Conservation (phyloP, 2,113 vertebrate genomes). For the Laterallus jamaicensis region DNA sequence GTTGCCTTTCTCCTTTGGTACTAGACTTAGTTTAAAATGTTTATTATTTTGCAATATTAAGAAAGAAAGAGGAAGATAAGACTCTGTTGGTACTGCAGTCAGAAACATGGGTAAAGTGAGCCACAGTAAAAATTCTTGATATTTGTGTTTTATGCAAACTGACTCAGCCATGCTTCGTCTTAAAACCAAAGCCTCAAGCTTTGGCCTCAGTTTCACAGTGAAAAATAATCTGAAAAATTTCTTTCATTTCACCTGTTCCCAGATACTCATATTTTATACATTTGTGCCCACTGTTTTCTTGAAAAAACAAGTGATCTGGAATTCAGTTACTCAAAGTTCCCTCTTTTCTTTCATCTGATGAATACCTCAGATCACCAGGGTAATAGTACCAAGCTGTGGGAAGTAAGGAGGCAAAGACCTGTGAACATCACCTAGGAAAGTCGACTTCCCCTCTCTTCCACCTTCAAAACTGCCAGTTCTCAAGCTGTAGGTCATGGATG, state of each 20-base stretch:
- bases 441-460: background rate
- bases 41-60: background rate
- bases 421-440: background rate
- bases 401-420: background rate
- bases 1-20: background rate
- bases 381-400: background rate
- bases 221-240: background rate
- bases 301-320: slow-evolving; percentile 15
- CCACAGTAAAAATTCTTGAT: background rate
- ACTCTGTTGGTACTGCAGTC: background rate
- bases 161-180: background rate
- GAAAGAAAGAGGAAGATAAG: background rate
- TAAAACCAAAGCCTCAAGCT: background rate
- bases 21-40: background rate
- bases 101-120: background rate
- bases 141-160: background rate
- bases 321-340: slow-evolving; percentile 11
- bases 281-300: background rate
- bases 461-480: background rate
- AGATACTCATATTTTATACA: slow-evolving; percentile 5
- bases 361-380: background rate
- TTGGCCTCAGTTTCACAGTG: background rate
- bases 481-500: background rate
- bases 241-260: background rate
- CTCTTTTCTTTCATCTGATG: background rate